Percentiles rank a stretch among this genome's conserved stretches.
Conservation (phyloP, 2,888 invertebrate species). For the Drosophila phalerata region DNA sequence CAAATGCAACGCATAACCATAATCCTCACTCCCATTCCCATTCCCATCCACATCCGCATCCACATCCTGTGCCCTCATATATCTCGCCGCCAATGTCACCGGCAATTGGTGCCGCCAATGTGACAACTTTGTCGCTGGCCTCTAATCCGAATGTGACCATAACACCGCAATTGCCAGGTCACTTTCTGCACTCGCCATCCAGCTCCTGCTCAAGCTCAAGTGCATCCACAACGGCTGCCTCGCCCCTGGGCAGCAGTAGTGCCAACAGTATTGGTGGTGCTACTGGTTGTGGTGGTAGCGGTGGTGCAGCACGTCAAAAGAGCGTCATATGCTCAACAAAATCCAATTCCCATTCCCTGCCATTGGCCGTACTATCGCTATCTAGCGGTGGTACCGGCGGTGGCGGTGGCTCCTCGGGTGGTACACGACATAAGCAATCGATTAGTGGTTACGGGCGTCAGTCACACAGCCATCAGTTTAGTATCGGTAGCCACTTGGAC, state of each 20-base stretch:
- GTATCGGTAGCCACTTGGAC: constrained; percentile 54
- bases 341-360: constrained; percentile 68
- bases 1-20: constrained; percentile 10
- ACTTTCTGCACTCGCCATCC: constrained; percentile 76
- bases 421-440: constrained; percentile 54
- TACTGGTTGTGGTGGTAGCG: constrained; percentile 6
- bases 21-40: neutral
- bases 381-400: constrained; percentile 29
- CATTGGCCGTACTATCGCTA: constrained; percentile 68
- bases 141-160: constrained; percentile 83
- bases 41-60: constrained; percentile 1
- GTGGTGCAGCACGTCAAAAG: constrained; percentile 74
- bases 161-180: constrained; percentile 80
- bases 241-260: constrained; percentile 57
- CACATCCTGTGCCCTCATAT: constrained; percentile 77
- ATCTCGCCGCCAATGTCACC: constrained; percentile 84
- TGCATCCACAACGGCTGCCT: constrained; percentile 72
- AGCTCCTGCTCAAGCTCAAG: constrained; percentile 74
- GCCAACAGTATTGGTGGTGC: constrained; percentile 1
- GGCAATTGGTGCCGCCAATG: constrained; percentile 67
- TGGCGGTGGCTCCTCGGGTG: constrained; percentile 24
- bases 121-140: constrained; percentile 79
- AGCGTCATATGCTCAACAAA: constrained; percentile 85
- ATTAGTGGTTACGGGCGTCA: constrained; percentile 58
- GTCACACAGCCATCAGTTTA: constrained; percentile 69